These are phyloP conservation scores for Serripes groenlandicus DNA, from an alignment of 2,888 invertebrate genomes.

Conservation along the genomic window DNA sequence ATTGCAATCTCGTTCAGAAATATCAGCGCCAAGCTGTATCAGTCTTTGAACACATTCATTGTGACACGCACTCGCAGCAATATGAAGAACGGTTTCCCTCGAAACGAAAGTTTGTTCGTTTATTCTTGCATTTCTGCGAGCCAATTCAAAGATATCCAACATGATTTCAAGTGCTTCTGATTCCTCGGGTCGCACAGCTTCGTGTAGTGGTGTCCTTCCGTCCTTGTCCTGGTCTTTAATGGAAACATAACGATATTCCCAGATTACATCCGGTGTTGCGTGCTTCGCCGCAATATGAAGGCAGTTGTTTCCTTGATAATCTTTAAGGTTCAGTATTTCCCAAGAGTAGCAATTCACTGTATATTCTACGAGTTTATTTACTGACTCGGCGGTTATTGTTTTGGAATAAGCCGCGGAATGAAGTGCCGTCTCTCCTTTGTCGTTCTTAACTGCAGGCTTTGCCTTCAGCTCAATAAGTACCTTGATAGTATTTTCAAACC, in stretches of 20 bases:
- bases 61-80: constrained; percentile 70
- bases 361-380: constrained; percentile 74
- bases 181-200: constrained; percentile 70
- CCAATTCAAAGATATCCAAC: constrained; percentile 76
- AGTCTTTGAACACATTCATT: constrained; percentile 67
- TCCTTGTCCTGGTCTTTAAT: constrained; percentile 73
- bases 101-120: constrained; percentile 69
- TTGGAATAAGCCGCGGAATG: constrained; percentile 76
- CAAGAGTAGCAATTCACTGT: constrained; percentile 81
- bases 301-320: constrained; percentile 80
- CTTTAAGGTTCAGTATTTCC: constrained; percentile 80
- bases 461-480: constrained; percentile 74
- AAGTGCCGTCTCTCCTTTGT: constrained; percentile 78
- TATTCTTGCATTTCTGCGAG: constrained; percentile 74
- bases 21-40: constrained; percentile 77
- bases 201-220: constrained; percentile 75
- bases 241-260: constrained; percentile 75
- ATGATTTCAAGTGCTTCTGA: constrained; percentile 73
- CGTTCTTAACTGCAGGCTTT: constrained; percentile 78
- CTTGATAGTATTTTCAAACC: constrained; percentile 73
- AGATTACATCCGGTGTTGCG: constrained; percentile 73
- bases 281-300: constrained; percentile 81
- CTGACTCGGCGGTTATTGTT: constrained; percentile 66
- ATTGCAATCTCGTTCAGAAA: constrained; percentile 68
- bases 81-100: constrained; percentile 70